Conservation (phyloP, 2,888 invertebrate genomes). For the Drosophila mimetica region DNA sequence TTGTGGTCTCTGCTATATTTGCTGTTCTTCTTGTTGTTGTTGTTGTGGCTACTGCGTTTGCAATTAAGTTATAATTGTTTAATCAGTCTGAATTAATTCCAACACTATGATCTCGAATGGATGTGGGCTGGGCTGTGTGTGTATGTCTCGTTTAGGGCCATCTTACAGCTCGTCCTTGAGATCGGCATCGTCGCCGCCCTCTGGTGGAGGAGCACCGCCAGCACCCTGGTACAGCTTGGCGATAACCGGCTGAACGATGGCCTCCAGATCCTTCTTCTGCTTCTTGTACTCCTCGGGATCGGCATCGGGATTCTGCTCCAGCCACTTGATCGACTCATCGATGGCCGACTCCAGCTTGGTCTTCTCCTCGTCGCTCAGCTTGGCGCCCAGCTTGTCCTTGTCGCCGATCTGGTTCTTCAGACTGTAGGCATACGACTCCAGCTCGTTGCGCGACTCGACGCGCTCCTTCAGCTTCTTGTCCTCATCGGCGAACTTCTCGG, state of each 20-base stretch:
- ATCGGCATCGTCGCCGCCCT: constrained; percentile 89
- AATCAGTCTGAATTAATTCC: constrained; percentile 81
- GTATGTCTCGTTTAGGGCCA: neutral
- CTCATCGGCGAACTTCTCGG: constrained; percentile 99
- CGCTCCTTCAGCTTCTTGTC: constrained; percentile 98
- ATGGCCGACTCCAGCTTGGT: constrained; percentile 97
- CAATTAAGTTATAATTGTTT: constrained; percentile 61
- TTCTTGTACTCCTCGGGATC: constrained; percentile 96
- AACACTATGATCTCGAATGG: constrained; percentile 62
- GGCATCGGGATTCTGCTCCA: constrained; percentile 97
- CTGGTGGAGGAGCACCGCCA: constrained; percentile 91
- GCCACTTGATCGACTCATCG: constrained; percentile 98
- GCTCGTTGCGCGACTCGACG: constrained; percentile 97
- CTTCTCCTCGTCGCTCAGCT: constrained; percentile 95
- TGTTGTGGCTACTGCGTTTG: constrained; percentile 23
- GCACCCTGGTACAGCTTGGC: constrained; percentile 96
- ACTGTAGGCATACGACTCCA: constrained; percentile 98
- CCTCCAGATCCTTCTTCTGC: constrained; percentile 97
- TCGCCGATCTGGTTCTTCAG: constrained; percentile 98
- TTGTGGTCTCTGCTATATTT: constrained; percentile 40
- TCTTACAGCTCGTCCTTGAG: constrained; percentile 93
- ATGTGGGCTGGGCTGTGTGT: constrained; percentile 24
- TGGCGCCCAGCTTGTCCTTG: constrained; percentile 98
- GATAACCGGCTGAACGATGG: constrained; percentile 98
- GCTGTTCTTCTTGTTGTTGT: constrained; percentile 21